Conservation (phyloP, 1,140 invertebrate species). For the Lordiphosa clarofinis region DNA sequence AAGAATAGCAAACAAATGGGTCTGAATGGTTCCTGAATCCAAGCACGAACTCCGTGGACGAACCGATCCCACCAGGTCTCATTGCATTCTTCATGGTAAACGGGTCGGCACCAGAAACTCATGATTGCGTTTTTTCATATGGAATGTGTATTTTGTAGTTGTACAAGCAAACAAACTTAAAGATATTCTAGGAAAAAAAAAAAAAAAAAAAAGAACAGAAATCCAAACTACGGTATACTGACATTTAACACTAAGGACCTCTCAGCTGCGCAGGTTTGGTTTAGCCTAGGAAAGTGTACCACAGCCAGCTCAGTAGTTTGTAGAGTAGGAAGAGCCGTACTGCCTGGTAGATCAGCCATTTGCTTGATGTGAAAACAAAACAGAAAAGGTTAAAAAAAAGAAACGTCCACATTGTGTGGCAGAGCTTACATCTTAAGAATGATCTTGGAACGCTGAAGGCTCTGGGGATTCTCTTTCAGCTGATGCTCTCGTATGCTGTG, state of each 20-base stretch:
- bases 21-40: neutral
- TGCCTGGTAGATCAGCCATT: conserved; percentile 31
- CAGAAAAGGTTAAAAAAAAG: no score
- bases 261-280: no score
- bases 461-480: conserved; percentile 46
- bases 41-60: neutral
- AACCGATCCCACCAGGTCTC: neutral
- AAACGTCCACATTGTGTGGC: no score
- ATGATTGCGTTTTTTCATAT: neutral
- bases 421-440: conserved; percentile 39
- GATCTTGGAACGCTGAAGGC: conserved; percentile 20
- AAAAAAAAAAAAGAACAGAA: neutral
- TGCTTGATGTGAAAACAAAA: conserved; percentile 28
- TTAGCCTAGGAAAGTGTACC: conserved; percentile 1
- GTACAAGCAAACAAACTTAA: neutral
- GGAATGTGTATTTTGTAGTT: neutral
- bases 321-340: conserved; percentile 49
- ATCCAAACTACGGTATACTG: no score
- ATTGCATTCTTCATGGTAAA: neutral
- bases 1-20: neutral
- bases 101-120: neutral
- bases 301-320: conserved; percentile 54
- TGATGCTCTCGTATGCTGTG: conserved; percentile 50
- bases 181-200: conserved; percentile 5
- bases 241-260: no score